Evolutionary conservation across 2,113 vertebrate genomes (phyloP).

Genomic region (Falcunculus frontatus): DNA sequence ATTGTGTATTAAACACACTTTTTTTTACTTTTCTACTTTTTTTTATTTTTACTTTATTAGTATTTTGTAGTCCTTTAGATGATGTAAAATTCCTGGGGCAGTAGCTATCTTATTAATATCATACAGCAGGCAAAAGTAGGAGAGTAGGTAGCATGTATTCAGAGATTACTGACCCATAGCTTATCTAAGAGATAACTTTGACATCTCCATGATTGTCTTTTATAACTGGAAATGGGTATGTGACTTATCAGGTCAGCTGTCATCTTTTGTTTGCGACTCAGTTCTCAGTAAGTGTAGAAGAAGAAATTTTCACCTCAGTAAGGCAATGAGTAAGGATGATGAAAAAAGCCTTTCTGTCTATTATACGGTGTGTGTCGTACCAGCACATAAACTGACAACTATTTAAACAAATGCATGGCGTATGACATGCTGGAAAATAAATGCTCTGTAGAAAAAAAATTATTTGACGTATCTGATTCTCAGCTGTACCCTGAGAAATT

Average conservation of each 20-base stretch:
- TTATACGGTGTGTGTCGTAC: neutral
- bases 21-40: no score
- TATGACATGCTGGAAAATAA: neutral
- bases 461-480: neutral
- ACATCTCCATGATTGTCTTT: neutral
- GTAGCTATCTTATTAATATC: neutral
- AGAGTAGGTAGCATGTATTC: rapidly evolving
- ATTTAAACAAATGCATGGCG: neutral
- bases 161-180: neutral
- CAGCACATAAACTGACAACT: neutral
- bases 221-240: neutral
- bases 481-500: neutral
- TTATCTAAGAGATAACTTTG: neutral
- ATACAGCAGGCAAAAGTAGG: neutral
- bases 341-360: neutral
- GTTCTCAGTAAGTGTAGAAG: neutral
- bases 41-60: rapidly evolving
- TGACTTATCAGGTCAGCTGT: neutral
- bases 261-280: neutral
- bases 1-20: neutral
- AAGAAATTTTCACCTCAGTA: neutral
- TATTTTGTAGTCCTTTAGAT: neutral
- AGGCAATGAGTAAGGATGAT: neutral
- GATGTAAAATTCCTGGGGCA: neutral
- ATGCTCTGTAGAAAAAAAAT: neutral